Evolutionary conservation across 2,797 vertebrate genomes (phyloP).

Genomic region (Tragopan temminckii): DNA sequence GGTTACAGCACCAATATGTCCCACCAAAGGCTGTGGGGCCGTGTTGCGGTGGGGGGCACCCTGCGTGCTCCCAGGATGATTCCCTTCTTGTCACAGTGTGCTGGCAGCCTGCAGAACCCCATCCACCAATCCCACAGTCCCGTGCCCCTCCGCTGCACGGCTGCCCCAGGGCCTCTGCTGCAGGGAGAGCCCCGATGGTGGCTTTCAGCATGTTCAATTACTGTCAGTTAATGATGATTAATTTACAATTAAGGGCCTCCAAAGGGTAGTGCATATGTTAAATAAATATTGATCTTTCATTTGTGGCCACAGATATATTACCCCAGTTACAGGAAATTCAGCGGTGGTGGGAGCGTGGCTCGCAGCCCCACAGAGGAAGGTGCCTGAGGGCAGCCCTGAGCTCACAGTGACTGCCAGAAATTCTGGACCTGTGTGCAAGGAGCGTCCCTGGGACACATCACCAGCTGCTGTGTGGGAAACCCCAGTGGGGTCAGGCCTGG

Average conservation of each 20-base stretch:
- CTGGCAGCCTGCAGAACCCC: neutral
- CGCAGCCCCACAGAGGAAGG: rapidly evolving
- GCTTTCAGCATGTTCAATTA: constrained; percentile 57
- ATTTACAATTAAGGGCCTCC: constrained; percentile 71
- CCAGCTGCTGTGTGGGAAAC: no score
- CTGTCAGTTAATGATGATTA: constrained; percentile 70
- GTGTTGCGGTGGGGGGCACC: neutral
- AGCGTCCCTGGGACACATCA: neutral
- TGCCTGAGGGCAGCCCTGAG: rapidly evolving
- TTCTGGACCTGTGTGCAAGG: neutral
- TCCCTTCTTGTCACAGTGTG: rapidly evolving
- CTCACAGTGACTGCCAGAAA: neutral
- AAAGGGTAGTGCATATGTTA: constrained; percentile 65
- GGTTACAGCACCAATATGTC: rapidly evolving
- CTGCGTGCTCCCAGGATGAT: neutral
- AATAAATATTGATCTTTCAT: constrained; percentile 73
- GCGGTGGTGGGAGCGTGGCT: neutral
- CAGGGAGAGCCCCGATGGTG: neutral
- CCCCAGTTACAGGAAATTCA: neutral
- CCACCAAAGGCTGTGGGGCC: neutral
- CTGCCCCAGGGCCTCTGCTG: neutral
- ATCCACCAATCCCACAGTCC: neutral
- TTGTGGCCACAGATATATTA: constrained; percentile 49
- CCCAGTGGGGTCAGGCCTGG: neutral
- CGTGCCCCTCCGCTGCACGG: rapidly evolving